Percentiles rank a stretch among this genome's conserved stretches.
Conservation (phyloP, 2,113 vertebrate species). For the Callithrix jacchus region DNA sequence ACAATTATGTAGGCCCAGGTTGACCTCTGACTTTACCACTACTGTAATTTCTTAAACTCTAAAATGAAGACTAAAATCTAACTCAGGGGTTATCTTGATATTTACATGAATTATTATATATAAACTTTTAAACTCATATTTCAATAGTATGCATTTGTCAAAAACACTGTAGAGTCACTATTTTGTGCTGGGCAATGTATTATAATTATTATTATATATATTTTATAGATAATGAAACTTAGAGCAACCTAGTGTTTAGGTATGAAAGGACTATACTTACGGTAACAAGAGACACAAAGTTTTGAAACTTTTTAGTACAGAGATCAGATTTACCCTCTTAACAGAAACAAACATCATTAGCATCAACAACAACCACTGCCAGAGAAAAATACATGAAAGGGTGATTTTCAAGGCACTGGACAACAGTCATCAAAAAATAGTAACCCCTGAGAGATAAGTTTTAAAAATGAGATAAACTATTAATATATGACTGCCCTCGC, state of each 20-base stretch:
- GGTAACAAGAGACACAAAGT: neutral
- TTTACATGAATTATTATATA: neutral
- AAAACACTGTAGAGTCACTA: neutral
- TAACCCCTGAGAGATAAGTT: neutral
- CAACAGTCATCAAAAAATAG: neutral
- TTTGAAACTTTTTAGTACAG: neutral
- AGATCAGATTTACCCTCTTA: neutral
- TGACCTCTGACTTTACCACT: neutral
- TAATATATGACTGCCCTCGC: neutral
- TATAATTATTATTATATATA: neutral
- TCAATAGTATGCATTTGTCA: neutral
- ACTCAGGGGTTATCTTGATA: neutral
- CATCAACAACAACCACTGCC: neutral
- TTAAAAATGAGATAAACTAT: neutral
- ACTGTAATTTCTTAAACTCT: neutral
- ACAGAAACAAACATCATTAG: neutral
- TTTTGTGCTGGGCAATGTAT: neutral
- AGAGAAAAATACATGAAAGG: neutral
- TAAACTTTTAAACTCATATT: neutral
- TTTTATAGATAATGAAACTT: neutral
- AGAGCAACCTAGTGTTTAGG: neutral
- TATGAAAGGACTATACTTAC: neutral
- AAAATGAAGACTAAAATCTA: neutral
- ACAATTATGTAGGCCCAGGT: neutral
- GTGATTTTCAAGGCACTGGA: neutral